Conservation (phyloP, 2,797 vertebrate genomes). For the Hybognathus amarus region DNA sequence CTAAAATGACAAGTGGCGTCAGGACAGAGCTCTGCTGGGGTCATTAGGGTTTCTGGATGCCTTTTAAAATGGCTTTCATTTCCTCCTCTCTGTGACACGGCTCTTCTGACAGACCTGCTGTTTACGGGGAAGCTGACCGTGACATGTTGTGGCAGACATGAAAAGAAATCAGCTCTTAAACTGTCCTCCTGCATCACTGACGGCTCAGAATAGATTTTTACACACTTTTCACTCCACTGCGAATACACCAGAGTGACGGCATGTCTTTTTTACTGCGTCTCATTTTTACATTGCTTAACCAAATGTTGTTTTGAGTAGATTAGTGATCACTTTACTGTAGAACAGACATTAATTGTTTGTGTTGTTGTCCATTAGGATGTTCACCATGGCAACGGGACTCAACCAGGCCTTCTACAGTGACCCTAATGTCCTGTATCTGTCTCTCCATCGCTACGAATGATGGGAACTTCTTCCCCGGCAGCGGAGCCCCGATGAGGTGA, state of each 20-base stretch:
- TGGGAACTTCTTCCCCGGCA: slow-evolving; percentile 98
- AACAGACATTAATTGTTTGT: slow-evolving; percentile 8
- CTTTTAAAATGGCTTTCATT: slow-evolving; percentile 78
- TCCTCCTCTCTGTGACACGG: slow-evolving; percentile 73
- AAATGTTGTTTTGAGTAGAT: slow-evolving; percentile 10
- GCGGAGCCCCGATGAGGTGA: slow-evolving; percentile 92
- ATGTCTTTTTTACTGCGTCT: slow-evolving; percentile 49
- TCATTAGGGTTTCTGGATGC: slow-evolving; percentile 59
- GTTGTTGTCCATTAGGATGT: slow-evolving; percentile 82
- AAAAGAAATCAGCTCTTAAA: slow-evolving; percentile 53
- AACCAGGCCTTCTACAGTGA: slow-evolving; percentile 97
- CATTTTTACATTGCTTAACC: slow-evolving; percentile 45
- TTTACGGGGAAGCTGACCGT: not conserved
- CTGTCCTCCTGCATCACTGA: slow-evolving; percentile 18
- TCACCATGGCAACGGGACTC: slow-evolving; percentile 96
- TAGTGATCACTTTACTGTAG: not conserved
- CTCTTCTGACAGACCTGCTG: slow-evolving; percentile 44
- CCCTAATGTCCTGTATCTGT: slow-evolving; percentile 91
- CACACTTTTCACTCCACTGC: slow-evolving; percentile 33
- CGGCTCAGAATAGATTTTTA: slow-evolving; percentile 52
- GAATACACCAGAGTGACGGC: slow-evolving; percentile 17
- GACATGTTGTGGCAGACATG: slow-evolving; percentile 34
- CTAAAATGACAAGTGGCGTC: slow-evolving; percentile 30
- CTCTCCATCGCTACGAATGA: slow-evolving; percentile 96
- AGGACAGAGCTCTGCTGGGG: slow-evolving; percentile 47